phyloP scores from a whole-genome alignment of 2,797 vertebrate genomes.

The Coreius guichenoti region DNA sequence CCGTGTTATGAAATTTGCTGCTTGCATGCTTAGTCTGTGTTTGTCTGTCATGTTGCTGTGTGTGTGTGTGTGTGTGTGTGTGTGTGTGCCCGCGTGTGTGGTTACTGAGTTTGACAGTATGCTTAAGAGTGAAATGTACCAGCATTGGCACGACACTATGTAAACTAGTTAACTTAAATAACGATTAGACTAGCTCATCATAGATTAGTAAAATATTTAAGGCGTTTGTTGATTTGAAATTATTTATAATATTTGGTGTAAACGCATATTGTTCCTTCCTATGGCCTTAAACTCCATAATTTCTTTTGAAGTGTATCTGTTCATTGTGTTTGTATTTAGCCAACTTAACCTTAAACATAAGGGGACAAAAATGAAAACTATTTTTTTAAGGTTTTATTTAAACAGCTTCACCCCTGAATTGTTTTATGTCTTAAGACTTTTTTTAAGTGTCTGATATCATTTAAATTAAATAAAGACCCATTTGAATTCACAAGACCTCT shows the following conservation, averaged over 20 bases:
- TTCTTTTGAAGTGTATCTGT: slow-evolving; percentile 70
- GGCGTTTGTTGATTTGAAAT: slow-evolving; percentile 71
- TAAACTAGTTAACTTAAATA: slow-evolving; percentile 80
- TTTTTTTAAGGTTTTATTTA: slow-evolving; percentile 67
- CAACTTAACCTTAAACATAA: slow-evolving; percentile 61
- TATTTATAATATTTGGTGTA: slow-evolving; percentile 78
- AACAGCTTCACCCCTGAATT: slow-evolving; percentile 61
- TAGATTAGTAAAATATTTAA: slow-evolving; percentile 81
- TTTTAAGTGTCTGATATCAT: slow-evolving; percentile 69
- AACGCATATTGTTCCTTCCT: slow-evolving; percentile 70
- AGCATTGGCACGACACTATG: slow-evolving; percentile 71
- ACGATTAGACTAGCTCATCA: slow-evolving; percentile 75
- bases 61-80: slow-evolving; percentile 30
- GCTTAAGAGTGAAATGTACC: slow-evolving; percentile 69
- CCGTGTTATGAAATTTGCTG: slow-evolving; percentile 59
- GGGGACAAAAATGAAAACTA: slow-evolving; percentile 62
- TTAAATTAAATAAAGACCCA: slow-evolving; percentile 74
- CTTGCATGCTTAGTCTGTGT: slow-evolving; percentile 57
- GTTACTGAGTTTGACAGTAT: slow-evolving; percentile 63
- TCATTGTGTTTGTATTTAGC: slow-evolving; percentile 62
- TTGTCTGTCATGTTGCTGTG: slow-evolving; percentile 39
- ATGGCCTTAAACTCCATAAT: slow-evolving; percentile 76
- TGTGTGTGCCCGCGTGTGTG: slow-evolving; percentile 17
- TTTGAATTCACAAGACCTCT: slow-evolving; percentile 36
- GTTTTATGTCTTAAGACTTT: slow-evolving; percentile 73